Conservation (phyloP, 2,888 invertebrate species). For the Apoderus coryli region DNA sequence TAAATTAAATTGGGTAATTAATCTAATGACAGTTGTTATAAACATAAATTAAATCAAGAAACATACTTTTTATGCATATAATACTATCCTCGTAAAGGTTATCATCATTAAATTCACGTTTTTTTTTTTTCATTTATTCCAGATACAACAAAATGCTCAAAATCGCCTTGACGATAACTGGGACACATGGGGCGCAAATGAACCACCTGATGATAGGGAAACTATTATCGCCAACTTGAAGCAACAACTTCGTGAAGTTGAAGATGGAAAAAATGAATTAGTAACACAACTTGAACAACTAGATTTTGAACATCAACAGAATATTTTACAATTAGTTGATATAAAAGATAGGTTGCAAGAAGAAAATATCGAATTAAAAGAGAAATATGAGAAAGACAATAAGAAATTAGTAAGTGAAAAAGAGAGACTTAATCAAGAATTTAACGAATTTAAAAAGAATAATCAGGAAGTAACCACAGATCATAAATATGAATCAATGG, state of each 20-base stretch:
- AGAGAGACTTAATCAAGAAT: constrained; percentile 32
- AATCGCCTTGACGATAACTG: constrained; percentile 13
- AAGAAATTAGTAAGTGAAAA: constrained; percentile 40
- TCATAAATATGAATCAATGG: constrained; percentile 7
- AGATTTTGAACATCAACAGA: constrained; percentile 30
- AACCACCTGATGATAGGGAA: constrained; percentile 9
- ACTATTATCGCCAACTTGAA: constrained; percentile 24
- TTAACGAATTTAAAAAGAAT: constrained; percentile 30
- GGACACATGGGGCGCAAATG: constrained; percentile 16
- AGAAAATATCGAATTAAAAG: constrained; percentile 28
- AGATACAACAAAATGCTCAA: constrained; percentile 12
- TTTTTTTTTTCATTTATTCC: constrained; percentile 15
- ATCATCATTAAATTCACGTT: no score
- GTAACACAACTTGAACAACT: constrained; percentile 27
- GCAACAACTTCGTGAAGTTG: constrained; percentile 21
- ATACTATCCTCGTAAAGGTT: no score
- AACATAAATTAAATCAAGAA: no score
- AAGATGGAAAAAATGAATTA: constrained; percentile 28
- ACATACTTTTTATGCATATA: no score
- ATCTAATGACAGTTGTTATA: no score
- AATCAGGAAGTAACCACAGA: not conserved
- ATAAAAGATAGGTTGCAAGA: constrained; percentile 29
- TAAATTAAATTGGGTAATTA: no score
- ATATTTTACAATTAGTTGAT: constrained; percentile 26
- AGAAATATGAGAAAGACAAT: constrained; percentile 38